Evolutionary conservation across 2,113 vertebrate species (phyloP), one percentile per base, ranked within the genome.

Genomic region (Eolophus roseicapilla): DNA sequence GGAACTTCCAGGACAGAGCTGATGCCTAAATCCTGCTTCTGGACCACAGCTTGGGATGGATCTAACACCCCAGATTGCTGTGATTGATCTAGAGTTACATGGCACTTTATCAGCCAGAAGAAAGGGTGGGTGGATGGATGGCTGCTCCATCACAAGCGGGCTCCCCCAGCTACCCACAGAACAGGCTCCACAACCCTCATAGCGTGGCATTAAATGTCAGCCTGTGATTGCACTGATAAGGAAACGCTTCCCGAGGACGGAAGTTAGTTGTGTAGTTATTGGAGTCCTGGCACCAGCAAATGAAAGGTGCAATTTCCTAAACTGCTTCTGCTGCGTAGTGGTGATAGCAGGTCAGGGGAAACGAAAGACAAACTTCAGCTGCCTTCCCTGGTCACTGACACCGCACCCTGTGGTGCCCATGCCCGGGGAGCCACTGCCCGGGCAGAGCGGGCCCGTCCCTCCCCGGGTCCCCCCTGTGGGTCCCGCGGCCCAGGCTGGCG

Each of bases 261-360:
- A 15, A 19, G 12, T 3, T 12, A 21, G 2, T 5, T 0, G 2
- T 3, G 13, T 3, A 2, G 19, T 5, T 23, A 15, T 0, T 10
- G 46, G 15, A 17, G 46, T 2, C 18, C 73, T 7, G 21, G 8
- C 59, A 41, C 20, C 15, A 3, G 33, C 64, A 35, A 64, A 15
- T 2, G 11, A 14, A 62, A 31, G 3, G 4, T 11, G 9, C 29
- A 0, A 62, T 33, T 47, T 60, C 39, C 73, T 4, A 3, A 46
- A 27, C 5, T 4, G 35, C 41, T 23, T 20, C 57, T 64, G 33
- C 37, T 2, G 11, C 9, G 52, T 28, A 9, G 33, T 4, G 33
- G 4, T 4, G 20, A 57, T 3, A 23, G 57, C 13, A 9, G 23
- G 15, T 7, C 37, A 37, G 15, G n/a, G 23, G 59, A 25, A 25